Base-by-base conservation (phyloP, 2,113 vertebrate genomes). In the Lanius ludovicianus region DNA sequence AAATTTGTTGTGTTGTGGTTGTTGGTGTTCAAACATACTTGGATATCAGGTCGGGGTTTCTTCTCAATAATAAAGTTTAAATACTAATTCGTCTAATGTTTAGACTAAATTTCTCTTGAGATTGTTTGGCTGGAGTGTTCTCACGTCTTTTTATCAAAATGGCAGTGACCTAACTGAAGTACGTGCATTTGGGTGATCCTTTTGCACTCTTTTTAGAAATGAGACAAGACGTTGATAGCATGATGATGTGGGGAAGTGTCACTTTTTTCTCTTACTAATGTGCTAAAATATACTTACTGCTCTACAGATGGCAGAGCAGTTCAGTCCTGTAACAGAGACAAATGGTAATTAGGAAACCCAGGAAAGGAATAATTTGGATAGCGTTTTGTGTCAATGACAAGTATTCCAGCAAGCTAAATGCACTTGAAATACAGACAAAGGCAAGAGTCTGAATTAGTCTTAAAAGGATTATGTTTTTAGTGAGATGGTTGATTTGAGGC, bases 271-370 rank as follows among this genome's bases (percentile, higher is more conserved):
- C 76, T 49, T 60, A 44, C 67, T 41, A 70, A 88, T 24, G 82
- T 95, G 95, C 68, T 96, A 93, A 96, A 97, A 90, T 87, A 79
- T 47, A 76, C 67, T 96, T 20, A 15, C 10, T 95, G 46, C 91
- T 96, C 52, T 73, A 76, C 95, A 96, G 90, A 95, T 94, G 96
- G 90, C 87, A 90, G 49, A 93, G 64, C 67, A 56, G 56, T 47
- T 88, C 68, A 55, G 55, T 86, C 85, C 75, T 49, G n/a, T 42
- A 80, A 23, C 15, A 56, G 70, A 91, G 47, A 78, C 30, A 95
- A 90, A 90, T 47, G 20, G 70, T 88, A 84, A 86, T 94, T 84
- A 86, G 86, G 79, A 95, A 89, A 74, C 37, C 9, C 30, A 80
- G 77, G 65, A 65, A 76, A 57, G 37, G n/a, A 80, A 24, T 94